Evolutionary conservation across 2,888 invertebrate genomes (phyloP).

Genomic region (Drosophila mulleri): DNA sequence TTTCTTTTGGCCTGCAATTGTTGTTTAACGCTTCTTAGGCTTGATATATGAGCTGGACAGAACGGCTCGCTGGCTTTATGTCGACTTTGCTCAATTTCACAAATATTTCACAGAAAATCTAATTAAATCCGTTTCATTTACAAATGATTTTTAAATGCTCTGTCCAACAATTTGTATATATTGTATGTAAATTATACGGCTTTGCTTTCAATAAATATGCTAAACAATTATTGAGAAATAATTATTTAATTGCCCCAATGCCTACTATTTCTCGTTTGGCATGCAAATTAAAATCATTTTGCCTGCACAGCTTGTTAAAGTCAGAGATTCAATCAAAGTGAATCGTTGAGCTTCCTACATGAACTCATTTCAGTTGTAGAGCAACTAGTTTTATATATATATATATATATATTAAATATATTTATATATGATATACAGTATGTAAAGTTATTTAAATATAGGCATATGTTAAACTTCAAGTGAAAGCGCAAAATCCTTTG

Average conservation of each 20-base stretch:
- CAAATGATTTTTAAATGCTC: constrained; percentile 3
- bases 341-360: background rate
- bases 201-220: background rate
- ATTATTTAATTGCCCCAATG: constrained; percentile 1
- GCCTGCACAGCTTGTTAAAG: background rate
- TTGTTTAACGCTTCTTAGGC: constrained; percentile 51
- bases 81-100: constrained; percentile 19
- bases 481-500: background rate
- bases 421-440: background rate
- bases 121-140: constrained; percentile 1
- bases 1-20: background rate
- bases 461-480: background rate
- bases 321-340: constrained; percentile 5
- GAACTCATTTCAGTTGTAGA: background rate
- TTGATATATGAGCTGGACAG: constrained; percentile 44
- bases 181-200: too few relatives aligned
- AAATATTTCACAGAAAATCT: constrained; percentile 2
- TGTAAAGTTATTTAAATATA: background rate
- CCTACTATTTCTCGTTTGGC: background rate
- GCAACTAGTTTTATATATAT: background rate
- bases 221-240: background rate
- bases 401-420: background rate
- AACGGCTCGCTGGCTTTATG: constrained; percentile 18
- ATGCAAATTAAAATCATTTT: background rate
- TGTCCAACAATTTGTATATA: background rate